Conservation (phyloP, 2,113 vertebrate genomes). For the Salvelinus fontinalis region DNA sequence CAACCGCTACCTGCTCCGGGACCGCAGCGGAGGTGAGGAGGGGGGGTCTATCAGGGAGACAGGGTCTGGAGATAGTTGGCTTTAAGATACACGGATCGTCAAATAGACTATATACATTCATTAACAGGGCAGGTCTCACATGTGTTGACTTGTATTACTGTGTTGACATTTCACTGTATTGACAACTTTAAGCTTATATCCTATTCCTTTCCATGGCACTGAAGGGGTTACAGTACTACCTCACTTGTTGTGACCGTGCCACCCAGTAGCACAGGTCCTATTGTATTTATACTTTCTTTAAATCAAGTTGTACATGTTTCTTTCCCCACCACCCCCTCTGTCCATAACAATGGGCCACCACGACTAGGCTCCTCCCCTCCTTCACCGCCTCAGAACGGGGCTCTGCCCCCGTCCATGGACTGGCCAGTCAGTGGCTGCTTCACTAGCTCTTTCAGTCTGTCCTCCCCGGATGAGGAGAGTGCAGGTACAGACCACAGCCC, state of each 20-base stretch:
- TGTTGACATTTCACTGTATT: too few species aligned
- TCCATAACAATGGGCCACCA: constrained; percentile 6
- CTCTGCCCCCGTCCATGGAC: constrained; percentile 80
- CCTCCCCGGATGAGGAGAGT: constrained; percentile 74
- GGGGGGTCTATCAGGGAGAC: too few species aligned
- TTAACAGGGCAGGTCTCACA: too few species aligned
- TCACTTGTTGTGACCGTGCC: too few species aligned
- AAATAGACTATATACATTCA: not conserved
- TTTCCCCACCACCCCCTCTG: not conserved
- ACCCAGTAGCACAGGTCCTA: not conserved
- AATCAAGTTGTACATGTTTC: not conserved
- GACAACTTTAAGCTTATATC: too few species aligned
- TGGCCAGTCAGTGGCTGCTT: constrained; percentile 81
- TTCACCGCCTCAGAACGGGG: constrained; percentile 73
- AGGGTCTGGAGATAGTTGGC: not conserved
- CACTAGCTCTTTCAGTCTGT: constrained; percentile 82
- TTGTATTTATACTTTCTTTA: not conserved
- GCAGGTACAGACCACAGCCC: constrained; percentile 72
- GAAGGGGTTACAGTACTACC: too few species aligned
- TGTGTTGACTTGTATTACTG: not conserved
- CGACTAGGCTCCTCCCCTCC: constrained; percentile 71
- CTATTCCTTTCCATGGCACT: too few species aligned
- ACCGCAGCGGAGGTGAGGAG: constrained; percentile 89
- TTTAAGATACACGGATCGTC: not conserved
- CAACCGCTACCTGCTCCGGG: constrained; percentile 93